Evolutionary conservation across 2,888 invertebrate species (phyloP).

Genomic region (Agonopterix subpropinquella): DNA sequence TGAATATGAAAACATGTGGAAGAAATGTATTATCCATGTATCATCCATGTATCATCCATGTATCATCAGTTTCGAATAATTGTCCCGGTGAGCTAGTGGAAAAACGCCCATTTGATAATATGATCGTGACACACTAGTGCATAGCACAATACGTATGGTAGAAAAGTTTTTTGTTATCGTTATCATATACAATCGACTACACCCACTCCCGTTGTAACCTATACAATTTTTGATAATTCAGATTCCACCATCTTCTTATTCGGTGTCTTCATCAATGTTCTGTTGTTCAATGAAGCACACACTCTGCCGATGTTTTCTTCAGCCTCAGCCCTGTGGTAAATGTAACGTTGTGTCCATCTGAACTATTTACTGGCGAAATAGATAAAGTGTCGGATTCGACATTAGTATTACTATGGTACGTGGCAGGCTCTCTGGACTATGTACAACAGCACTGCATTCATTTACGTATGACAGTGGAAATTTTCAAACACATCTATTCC

Average conservation of each 20-base stretch:
- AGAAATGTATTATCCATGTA: too few relatives aligned
- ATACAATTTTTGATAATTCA: constrained; percentile 18
- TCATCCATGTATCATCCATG: too few relatives aligned
- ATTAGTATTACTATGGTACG: constrained; percentile 33
- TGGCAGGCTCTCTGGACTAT: constrained; percentile 30
- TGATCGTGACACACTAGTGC: too few relatives aligned
- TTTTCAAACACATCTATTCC: constrained; percentile 67
- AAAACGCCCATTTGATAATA: too few relatives aligned
- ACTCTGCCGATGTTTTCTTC: constrained; percentile 41
- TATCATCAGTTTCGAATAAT: too few relatives aligned
- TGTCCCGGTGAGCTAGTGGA: too few relatives aligned
- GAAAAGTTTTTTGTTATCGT: too few relatives aligned
- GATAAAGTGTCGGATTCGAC: constrained; percentile 23
- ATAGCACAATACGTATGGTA: too few relatives aligned
- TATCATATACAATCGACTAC: too few relatives aligned
- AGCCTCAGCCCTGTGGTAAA: constrained; percentile 27
- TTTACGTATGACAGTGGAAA: constrained; percentile 57
- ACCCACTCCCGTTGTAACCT: too few relatives aligned
- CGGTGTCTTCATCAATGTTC: constrained; percentile 16
- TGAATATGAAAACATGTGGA: too few relatives aligned
- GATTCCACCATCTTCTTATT: constrained; percentile 54
- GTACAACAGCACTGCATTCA: constrained; percentile 25
- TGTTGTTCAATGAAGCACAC: constrained; percentile 44
- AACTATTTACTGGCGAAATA: constrained; percentile 43
- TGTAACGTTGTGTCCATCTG: constrained; percentile 41